A percentile compares a stretch with the other conserved stretches of the same genome.
Evolutionary conservation across 2,888 invertebrate species (phyloP).

Genomic region (Antitype chi): DNA sequence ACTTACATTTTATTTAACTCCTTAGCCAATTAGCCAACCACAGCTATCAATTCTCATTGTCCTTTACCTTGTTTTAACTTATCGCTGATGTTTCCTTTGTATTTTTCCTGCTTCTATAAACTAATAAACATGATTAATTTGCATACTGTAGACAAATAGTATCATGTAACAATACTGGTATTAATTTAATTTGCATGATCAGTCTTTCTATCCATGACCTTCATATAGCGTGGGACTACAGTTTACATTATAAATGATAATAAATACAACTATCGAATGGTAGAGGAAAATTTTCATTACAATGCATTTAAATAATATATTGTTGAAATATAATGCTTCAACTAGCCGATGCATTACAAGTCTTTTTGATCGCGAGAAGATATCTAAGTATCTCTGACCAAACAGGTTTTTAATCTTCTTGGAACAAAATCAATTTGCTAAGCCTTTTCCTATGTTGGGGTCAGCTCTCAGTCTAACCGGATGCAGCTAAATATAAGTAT

Average conservation of each 20-base stretch:
- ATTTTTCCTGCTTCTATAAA: slow-evolving; percentile 18
- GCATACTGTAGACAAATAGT: slow-evolving; percentile 20
- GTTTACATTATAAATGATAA: slow-evolving; percentile 20
- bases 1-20: not conserved
- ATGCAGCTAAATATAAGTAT: too few species aligned
- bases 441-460: too few species aligned
- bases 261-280: slow-evolving; percentile 6
- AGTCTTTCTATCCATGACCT: slow-evolving; percentile 46
- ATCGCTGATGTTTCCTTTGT: slow-evolving; percentile 12
- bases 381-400: not conserved
- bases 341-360: not conserved
- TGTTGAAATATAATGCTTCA: not conserved
- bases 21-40: not conserved
- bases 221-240: slow-evolving; percentile 26
- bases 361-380: not conserved
- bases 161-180: slow-evolving; percentile 35
- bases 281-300: slow-evolving; percentile 7
- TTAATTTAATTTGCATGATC: slow-evolving; percentile 47
- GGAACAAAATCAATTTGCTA: too few species aligned
- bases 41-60: not conserved
- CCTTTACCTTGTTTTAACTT: not conserved
- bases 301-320: not conserved
- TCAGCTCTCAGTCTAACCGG: too few species aligned
- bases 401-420: not conserved
- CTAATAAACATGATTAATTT: slow-evolving; percentile 41